Evolutionary conservation across 1,140 invertebrate genomes (phyloP), one percentile per base, ranked within the genome.

Genomic region (Alviniconcha marisindica): DNA sequence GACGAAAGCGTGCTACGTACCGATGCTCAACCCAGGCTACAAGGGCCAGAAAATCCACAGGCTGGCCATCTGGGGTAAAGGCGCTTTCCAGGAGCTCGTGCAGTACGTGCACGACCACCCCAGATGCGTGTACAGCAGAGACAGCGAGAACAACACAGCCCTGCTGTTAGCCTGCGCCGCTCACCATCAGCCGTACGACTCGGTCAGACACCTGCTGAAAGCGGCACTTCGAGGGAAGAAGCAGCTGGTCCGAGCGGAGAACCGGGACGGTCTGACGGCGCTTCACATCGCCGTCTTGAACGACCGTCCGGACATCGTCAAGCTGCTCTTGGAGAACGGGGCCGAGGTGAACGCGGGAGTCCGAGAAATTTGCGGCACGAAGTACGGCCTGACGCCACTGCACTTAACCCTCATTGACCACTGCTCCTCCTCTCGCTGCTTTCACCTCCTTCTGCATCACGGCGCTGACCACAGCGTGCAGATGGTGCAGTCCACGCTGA

Each of bases 201-300:
- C 21, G 33, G 18, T 71, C 14, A 2, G 36, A 21, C 40, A 21
- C 18, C 69, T 71, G 7, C 36, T 71, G 69, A n/a, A 18, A 48
- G 44, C 44, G 18, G 36, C 36, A 2, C 24, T 7, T 4, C 14
- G 63, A 28, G 28, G 63, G 15, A 28, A 33, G 5, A 28, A 14
- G 63, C 4, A 5, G 2, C 1, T 71, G 33, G 69, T 71, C 31
- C 33, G 21, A 18, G 69, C 69, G 2, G 33, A 71, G 33, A 71
- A 71, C 69, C 7, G 40, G 36, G 69, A 71, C 15, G 69, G 69
- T 18, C 69, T 71, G 14, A 71, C 69, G 2, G 69, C 69, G 18
- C 69, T 71, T 0, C 69, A 71, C 69, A 21, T 71, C 15, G 69
- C 69, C 69, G 69, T 71, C 33, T 36, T 71, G 33, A 71, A 71